These are phyloP conservation scores for Limonius californicus DNA, from an alignment of 1,140 invertebrate genomes.

Conservation along the genomic window DNA sequence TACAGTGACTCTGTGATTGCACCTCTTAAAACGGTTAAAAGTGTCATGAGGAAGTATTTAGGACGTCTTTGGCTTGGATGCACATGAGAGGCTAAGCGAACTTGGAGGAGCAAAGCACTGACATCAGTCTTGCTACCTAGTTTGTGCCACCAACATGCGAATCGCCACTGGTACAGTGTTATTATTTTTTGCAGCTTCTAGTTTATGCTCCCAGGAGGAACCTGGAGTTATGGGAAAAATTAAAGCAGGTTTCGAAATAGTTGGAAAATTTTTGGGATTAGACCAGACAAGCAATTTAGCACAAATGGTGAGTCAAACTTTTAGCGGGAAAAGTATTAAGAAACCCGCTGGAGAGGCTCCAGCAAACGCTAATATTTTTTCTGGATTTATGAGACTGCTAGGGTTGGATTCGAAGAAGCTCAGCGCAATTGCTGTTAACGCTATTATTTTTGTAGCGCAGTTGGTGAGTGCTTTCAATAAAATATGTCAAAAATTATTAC, in stretches of 20 bases:
- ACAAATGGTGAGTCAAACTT: slow-evolving; percentile 50
- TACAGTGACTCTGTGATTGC: not conserved
- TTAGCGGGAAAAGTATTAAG: slow-evolving; percentile 34
- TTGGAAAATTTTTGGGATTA: slow-evolving; percentile 56
- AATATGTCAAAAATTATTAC: slow-evolving; percentile 26
- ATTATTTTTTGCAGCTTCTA: not conserved
- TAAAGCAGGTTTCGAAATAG: slow-evolving; percentile 56
- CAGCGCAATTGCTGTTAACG: slow-evolving; percentile 74
- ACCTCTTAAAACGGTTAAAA: not conserved
- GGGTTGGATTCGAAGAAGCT: slow-evolving; percentile 71
- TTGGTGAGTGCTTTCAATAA: slow-evolving; percentile 58
- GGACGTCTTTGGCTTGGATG: not conserved
- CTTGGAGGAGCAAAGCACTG: not conserved
- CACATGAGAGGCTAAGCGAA: not conserved
- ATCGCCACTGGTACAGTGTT: not conserved
- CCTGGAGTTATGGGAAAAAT: not conserved
- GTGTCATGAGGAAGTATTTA: slow-evolving; percentile 3
- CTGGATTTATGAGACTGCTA: slow-evolving; percentile 64
- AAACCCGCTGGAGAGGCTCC: slow-evolving; percentile 25
- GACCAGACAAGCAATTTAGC: slow-evolving; percentile 51
- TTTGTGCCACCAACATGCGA: not conserved
- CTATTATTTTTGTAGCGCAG: slow-evolving; percentile 77
- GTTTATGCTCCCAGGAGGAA: not conserved
- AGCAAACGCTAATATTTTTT: slow-evolving; percentile 49
- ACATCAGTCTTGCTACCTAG: not conserved